phyloP scores from a whole-genome alignment of 2,797 vertebrate genomes.

The Neosalanx taihuensis region DNA sequence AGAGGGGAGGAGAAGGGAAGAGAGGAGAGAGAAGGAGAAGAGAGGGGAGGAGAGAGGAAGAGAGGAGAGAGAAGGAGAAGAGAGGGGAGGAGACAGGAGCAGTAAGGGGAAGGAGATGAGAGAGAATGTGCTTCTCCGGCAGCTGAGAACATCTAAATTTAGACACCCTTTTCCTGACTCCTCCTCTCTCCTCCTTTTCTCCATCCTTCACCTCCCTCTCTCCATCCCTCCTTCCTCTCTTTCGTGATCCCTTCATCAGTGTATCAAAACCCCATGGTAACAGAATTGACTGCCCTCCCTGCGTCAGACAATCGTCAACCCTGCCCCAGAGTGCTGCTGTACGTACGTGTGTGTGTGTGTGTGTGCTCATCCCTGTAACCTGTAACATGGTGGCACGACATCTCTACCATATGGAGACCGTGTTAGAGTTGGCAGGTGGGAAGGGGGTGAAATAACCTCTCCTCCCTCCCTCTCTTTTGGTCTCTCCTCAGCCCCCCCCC shows the following conservation, averaged over 20 bases:
- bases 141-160: slow-evolving; percentile 69
- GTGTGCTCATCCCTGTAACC: neutral
- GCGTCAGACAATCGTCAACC: slow-evolving; percentile 59
- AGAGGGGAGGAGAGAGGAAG: neutral
- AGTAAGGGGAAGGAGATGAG: neutral
- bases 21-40: neutral
- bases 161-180: slow-evolving; percentile 31
- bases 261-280: slow-evolving; percentile 51
- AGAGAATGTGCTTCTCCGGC: slow-evolving; percentile 43
- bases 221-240: slow-evolving; percentile 43
- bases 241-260: slow-evolving; percentile 48
- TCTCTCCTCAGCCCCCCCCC: neutral
- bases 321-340: slow-evolving; percentile 39
- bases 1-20: neutral
- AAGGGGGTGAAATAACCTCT: slow-evolving; percentile 8
- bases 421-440: slow-evolving; percentile 24
- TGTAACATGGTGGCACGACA: neutral
- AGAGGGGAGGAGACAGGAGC: neutral
- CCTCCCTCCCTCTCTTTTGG: neutral
- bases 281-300: slow-evolving; percentile 55
- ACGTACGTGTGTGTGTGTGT: slow-evolving; percentile 9
- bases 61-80: neutral
- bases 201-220: slow-evolving; percentile 49
- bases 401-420: slow-evolving; percentile 20
- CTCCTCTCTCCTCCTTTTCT: slow-evolving; percentile 36